Base-by-base conservation (phyloP, 2,888 invertebrate genomes). In the Netelia melanura region DNA sequence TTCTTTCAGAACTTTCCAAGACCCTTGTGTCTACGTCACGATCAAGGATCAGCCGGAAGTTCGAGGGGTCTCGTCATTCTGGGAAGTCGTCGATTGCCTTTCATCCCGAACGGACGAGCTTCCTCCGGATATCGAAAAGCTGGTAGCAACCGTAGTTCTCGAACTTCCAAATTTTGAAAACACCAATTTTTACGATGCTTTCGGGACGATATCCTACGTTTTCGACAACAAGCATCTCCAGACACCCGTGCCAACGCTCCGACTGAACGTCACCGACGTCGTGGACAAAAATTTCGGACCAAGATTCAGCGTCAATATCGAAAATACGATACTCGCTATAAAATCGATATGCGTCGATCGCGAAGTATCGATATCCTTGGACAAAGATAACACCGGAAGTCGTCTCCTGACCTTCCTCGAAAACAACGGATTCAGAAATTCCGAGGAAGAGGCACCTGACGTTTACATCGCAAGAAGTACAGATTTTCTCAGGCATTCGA, bases 151-250 rank as follows among this genome's bases (percentile, higher is more conserved):
- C 0, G 84, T 89, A 0, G 90, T 89, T 2, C 81, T 93, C 0
- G 91, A 92, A 81, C 77, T 93, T 25, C 93, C 93, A 0, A 84
- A 67, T 14, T 93, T 93, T 58, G 86, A 89, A 3, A 58, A 75
- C 1, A 48, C 83, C 0, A 11, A 88, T 1, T 23, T 43, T 17
- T 78, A 88, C 21, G 87, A 90, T 3, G 88, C 87, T 3, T 87
- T 87, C 58, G 93, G 91, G 2, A 91, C 89, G 10, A 87, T 93
- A 14, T 87, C 88, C 25, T 93, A 91, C 44, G 86, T 88, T 10
- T 78, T 89, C 17, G 89, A 90, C 6, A 91, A 88, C 3, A 89
- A 87, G 56, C 79, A 88, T 44, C 87, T 91, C 10, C 93, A 93
- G 84, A 87, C 90, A 0, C 84, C 90, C 0, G 62, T 92, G 1